phyloP scores from a whole-genome alignment of 2,113 vertebrate species.

The Rhabdomys dilectus region DNA sequence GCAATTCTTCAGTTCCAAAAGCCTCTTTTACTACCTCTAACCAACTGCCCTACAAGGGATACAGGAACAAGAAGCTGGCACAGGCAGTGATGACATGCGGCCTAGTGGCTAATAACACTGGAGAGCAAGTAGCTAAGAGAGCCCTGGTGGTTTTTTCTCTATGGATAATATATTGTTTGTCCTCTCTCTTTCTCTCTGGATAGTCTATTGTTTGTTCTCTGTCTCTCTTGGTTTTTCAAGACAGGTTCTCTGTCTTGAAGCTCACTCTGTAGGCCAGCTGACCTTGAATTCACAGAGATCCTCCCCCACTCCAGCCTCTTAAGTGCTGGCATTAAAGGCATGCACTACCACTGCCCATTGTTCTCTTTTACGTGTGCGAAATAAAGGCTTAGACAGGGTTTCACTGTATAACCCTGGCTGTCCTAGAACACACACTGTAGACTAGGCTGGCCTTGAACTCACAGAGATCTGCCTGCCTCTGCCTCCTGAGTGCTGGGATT shows the following conservation, averaged over 20 bases:
- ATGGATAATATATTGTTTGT: neutral
- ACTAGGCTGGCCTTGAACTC: neutral
- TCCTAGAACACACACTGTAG: neutral
- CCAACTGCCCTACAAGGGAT: neutral
- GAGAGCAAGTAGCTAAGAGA: neutral
- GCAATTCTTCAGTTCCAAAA: neutral
- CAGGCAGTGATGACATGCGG: neutral
- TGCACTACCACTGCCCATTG: no score
- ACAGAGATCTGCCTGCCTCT: neutral
- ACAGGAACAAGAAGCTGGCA: neutral
- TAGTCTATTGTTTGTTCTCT: neutral
- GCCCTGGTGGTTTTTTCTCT: accelerated
- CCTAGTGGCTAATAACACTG: neutral
- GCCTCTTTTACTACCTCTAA: neutral
- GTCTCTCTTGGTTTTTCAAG: neutral
- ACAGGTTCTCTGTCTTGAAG: neutral
- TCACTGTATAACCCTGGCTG: no score
- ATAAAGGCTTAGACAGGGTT: no score
- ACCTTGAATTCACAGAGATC: neutral
- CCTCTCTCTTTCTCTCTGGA: accelerated
- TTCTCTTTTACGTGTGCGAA: no score
- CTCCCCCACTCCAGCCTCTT: neutral
- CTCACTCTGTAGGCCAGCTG: neutral
- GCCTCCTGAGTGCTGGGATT: neutral
- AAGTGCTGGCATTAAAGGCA: neutral